phyloP scores from a whole-genome alignment of 2,888 invertebrate genomes.

The Drosophila paramelanica region DNA sequence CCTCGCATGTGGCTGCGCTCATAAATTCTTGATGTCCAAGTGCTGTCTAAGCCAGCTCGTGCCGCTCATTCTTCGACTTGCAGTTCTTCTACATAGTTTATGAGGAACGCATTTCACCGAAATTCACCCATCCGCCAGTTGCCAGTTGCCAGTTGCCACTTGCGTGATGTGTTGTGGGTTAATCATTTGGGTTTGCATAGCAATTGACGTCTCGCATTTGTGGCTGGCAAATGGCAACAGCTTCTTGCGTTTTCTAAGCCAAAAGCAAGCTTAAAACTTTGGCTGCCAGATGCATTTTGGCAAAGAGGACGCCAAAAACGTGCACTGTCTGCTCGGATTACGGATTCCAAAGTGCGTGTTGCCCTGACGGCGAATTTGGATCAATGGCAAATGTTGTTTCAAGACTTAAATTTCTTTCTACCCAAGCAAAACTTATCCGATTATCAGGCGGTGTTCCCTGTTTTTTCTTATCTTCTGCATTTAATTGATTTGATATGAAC shows the following conservation, averaged over 20 bases:
- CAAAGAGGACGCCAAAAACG: not conserved
- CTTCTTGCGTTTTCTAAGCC: slow-evolving; percentile 1
- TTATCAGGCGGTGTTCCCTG: no score
- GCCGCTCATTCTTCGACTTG: no score
- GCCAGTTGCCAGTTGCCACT: not conserved
- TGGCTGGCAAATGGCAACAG: slow-evolving; percentile 1
- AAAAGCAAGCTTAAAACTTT: slow-evolving; percentile 13
- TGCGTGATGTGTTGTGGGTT: slow-evolving; percentile 5
- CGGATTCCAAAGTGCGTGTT: not conserved
- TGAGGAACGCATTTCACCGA: not conserved
- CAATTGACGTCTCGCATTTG: slow-evolving; percentile 8
- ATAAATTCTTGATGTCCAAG: slow-evolving; percentile 42
- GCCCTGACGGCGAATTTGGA: not conserved
- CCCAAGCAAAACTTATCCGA: no score
- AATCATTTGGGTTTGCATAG: slow-evolving; percentile 11
- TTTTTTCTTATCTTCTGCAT: no score
- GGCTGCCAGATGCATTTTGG: not conserved
- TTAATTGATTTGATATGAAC: no score
- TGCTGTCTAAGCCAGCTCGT: slow-evolving; percentile 16
- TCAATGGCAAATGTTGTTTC: not conserved
- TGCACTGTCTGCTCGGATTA: not conserved
- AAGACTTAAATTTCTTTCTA: no score
- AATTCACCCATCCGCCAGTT: not conserved
- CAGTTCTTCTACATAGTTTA: not conserved
- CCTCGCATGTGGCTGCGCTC: slow-evolving; percentile 3